Base-by-base conservation (phyloP, 2,113 vertebrate species). In the Silurus meridionalis region DNA sequence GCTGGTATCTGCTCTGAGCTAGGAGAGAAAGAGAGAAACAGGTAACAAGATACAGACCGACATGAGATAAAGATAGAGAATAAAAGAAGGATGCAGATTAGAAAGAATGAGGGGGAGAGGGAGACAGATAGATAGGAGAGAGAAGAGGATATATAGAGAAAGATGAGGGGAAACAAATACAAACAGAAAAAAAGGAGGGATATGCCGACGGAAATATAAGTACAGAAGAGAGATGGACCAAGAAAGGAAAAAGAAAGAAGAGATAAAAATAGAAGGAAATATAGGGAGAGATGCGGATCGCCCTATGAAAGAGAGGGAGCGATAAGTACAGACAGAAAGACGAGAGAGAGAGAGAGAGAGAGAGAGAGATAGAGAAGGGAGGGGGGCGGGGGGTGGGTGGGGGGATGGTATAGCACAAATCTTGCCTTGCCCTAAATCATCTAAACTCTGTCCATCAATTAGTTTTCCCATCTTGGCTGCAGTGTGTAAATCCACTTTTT, bases 1-100 rank as follows among this genome's bases (percentile, higher is more conserved):
- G 55, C 69, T 84, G 83, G 55, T 84, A 60, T 79, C 58, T 57
- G 48, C 48, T 80, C 75, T 53, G 63, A 58, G 77, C 58, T 14
- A 61, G 52, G 74, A 1, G 5, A 74, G 19, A 11, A 48, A 74
- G 37, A 71, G 25, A 67, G 25, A 67, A 67, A 28, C n/a, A 28
- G 25, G 64, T 28, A n/a, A 23, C 23, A 64, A 10, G 63, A 61
- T 63, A 14, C 17, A 75, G 67, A 72, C 2, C 25, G 28, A 64
- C 7, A 13, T 14, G 57, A 58, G 13, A 57, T 13, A 57, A 4
- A 25, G 8, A 67, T 11, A 11, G 1, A 10, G 8, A 67, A 66
- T 8, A 25, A 4, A 25, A 0, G 25, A 72, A 8, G 10, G 15
- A 48, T 8, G 8, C 15, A 72, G 8, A 46, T 8, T 11, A 9